phyloP scores from a whole-genome alignment of 2,797 vertebrate species.

The Gadopsis marmoratus region DNA sequence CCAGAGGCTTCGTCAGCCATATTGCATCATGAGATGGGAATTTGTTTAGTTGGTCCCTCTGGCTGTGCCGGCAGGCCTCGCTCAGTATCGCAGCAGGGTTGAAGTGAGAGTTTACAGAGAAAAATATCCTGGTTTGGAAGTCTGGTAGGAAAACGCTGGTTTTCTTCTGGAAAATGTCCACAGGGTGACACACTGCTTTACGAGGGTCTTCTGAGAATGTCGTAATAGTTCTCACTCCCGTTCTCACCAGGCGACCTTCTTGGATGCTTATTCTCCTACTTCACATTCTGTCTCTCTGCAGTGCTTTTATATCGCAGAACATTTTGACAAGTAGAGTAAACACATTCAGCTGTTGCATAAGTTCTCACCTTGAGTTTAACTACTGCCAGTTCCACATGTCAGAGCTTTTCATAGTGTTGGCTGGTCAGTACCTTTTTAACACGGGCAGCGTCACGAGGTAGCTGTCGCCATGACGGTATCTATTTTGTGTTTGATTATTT shows the following conservation, averaged over 20 bases:
- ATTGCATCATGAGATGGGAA: constrained; percentile 74
- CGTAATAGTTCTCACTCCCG: constrained; percentile 78
- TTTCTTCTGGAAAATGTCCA: constrained; percentile 81
- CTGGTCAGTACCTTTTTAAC: background rate
- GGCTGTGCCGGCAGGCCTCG: constrained; percentile 49
- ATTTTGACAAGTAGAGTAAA: constrained; percentile 57
- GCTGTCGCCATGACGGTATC: constrained; percentile 10
- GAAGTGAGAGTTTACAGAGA: constrained; percentile 69
- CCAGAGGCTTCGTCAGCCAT: constrained; percentile 57
- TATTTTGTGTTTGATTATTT: constrained; percentile 17
- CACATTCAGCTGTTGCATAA: constrained; percentile 42
- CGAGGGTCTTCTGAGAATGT: constrained; percentile 77
- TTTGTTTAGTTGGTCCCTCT: constrained; percentile 65
- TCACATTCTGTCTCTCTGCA: constrained; percentile 44
- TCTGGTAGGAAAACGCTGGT: constrained; percentile 81
- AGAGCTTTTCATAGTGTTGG: background rate
- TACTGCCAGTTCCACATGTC: constrained; percentile 6
- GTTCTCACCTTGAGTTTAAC: constrained; percentile 16
- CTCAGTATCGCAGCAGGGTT: constrained; percentile 63
- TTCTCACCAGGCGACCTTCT: constrained; percentile 48
- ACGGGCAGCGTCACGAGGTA: background rate
- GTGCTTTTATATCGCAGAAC: constrained; percentile 49
- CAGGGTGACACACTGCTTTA: constrained; percentile 82
- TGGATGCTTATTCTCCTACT: constrained; percentile 53
- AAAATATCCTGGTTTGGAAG: constrained; percentile 80